Percentiles rank a stretch among this genome's conserved stretches.
These are phyloP conservation scores for Chaetodon trifasciatus DNA, from an alignment of 2,797 vertebrate genomes.

Conservation along the genomic window DNA sequence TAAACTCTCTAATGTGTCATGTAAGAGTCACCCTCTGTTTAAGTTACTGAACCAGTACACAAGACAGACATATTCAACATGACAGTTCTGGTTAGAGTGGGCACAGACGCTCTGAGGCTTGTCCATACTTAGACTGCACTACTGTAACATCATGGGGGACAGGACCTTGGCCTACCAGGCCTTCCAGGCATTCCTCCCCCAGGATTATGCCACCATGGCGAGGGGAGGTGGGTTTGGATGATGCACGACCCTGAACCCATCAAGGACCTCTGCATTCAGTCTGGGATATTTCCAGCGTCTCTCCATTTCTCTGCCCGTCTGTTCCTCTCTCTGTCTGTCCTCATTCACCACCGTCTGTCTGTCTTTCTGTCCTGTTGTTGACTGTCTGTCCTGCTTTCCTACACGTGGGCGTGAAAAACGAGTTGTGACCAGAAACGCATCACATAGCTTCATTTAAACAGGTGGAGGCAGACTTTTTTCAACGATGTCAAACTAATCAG, in stretches of 20 bases:
- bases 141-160: slow-evolving; percentile 32
- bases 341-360: not conserved
- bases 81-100: slow-evolving; percentile 11
- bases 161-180: slow-evolving; percentile 65
- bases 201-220: slow-evolving; percentile 45
- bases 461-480: not conserved
- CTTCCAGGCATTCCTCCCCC: slow-evolving; percentile 51
- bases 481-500: not conserved
- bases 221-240: slow-evolving; percentile 45
- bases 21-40: not conserved
- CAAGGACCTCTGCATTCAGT: slow-evolving; percentile 42
- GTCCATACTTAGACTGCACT: slow-evolving; percentile 31
- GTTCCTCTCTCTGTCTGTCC: not conserved
- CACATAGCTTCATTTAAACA: not conserved
- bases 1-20: not conserved
- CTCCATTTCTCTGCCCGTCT: not conserved
- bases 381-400: not conserved
- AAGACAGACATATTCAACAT: not conserved
- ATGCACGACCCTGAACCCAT: slow-evolving; percentile 60
- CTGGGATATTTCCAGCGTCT: slow-evolving; percentile 53
- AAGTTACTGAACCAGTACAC: slow-evolving; percentile 10
- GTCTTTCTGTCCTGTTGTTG: not conserved
- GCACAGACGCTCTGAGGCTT: slow-evolving; percentile 20
- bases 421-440: not conserved
- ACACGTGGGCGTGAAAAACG: not conserved